phyloP scores from a whole-genome alignment of 53 echinoderm and acorn worm genomes.

The Apostichopus leukothele region DNA sequence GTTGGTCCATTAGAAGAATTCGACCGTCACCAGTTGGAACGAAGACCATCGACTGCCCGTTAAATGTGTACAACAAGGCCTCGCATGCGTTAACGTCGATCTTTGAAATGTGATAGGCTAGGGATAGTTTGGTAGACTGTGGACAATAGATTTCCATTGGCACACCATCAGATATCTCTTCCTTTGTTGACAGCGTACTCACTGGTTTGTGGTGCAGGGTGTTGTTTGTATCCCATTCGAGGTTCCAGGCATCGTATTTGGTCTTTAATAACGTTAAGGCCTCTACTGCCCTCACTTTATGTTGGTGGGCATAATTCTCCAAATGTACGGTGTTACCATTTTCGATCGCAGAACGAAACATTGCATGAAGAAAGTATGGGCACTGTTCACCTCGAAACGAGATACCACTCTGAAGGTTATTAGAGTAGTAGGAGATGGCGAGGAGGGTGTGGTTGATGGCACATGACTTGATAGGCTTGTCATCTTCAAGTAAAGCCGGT shows the following conservation, averaged over 20 bases:
- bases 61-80: conserved; percentile 15
- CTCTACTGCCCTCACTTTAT: background rate
- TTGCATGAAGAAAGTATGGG: background rate
- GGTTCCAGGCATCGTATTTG: background rate
- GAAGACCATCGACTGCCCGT: conserved; percentile 16
- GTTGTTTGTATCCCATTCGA: background rate
- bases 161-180: background rate
- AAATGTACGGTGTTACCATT: conserved; percentile 26
- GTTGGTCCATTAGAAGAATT: conserved; percentile 18
- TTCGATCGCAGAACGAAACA: background rate
- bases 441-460: conserved; percentile 33
- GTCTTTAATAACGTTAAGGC: background rate
- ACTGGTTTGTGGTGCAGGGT: background rate
- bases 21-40: conserved; percentile 30
- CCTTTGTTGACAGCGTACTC: background rate
- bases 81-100: background rate
- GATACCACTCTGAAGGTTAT: background rate
- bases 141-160: background rate
- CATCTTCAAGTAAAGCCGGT: background rate
- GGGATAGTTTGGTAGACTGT: background rate
- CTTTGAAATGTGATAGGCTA: background rate
- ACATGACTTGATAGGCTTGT: conserved; percentile 15
- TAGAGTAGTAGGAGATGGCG: background rate
- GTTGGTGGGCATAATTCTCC: background rate
- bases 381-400: background rate